Percentiles rank a stretch among this genome's conserved stretches.
Evolutionary conservation across 2,888 invertebrate species (phyloP).

Genomic region (Salpingus planirostris): DNA sequence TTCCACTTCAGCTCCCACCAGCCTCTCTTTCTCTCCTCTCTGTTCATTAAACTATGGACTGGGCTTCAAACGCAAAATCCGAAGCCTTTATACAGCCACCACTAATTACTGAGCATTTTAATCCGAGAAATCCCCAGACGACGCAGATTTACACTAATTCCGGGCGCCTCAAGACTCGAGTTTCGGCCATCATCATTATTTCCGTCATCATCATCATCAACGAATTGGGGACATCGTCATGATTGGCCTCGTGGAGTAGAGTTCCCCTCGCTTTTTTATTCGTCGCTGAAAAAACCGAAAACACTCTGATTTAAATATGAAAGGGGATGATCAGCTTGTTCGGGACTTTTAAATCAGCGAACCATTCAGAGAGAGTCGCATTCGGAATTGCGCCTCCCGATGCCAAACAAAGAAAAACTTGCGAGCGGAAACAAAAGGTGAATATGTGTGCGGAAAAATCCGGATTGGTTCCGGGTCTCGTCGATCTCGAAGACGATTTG

Average conservation of each 20-base stretch:
- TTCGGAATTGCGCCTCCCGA: slow-evolving; percentile 16
- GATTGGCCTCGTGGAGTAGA: too few species aligned
- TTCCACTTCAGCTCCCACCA: slow-evolving; percentile 34
- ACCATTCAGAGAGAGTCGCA: slow-evolving; percentile 26
- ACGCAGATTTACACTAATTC: too few species aligned
- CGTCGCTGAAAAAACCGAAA: too few species aligned
- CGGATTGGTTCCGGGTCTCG: too few species aligned
- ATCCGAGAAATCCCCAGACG: too few species aligned
- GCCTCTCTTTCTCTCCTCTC: too few species aligned
- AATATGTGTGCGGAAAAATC: slow-evolving; percentile 11
- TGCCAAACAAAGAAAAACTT: slow-evolving; percentile 20
- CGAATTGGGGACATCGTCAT: too few species aligned
- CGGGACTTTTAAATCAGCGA: slow-evolving; percentile 25
- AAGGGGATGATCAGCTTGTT: slow-evolving; percentile 24
- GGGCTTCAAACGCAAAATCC: slow-evolving; percentile 24
- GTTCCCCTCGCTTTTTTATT: too few species aligned
- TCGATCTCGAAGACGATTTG: too few species aligned
- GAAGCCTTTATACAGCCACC: slow-evolving; percentile 28
- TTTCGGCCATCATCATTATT: too few species aligned
- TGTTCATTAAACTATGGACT: slow-evolving; percentile 37
- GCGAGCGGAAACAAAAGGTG: slow-evolving; percentile 12
- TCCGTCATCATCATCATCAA: too few species aligned
- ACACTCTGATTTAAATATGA: slow-evolving; percentile 28
- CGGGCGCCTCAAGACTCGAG: slow-evolving; percentile 9
- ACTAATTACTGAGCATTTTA: slow-evolving; percentile 35